Base-by-base conservation (phyloP, 2,113 vertebrate genomes). In the Psilopogon haemacephalus region DNA sequence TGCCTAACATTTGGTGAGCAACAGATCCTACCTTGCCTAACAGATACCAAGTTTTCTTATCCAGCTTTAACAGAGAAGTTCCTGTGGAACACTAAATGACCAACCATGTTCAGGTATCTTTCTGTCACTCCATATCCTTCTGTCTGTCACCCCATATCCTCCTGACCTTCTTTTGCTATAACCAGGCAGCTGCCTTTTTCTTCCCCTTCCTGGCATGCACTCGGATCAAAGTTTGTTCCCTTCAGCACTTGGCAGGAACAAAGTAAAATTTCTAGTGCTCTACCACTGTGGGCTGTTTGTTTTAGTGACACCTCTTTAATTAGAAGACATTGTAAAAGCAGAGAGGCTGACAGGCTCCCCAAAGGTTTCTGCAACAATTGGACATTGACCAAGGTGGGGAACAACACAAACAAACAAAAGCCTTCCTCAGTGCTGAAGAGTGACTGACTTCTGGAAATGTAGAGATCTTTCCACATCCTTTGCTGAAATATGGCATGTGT, bases 151-250 rank as follows among this genome's bases (percentile, higher is more conserved):
- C 56, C 40, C 44, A 23, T 19, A 23, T 74, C 38, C 70, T 90
- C 48, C 82, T 62, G 71, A 79, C 50, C 75, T 76, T 73, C 63
- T 60, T 82, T 44, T 32, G 55, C 55, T 71, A 0, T 2, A 84
- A 35, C 12, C 63, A 64, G 81, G 62, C 77, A 82, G 55, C 44
- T 71, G 86, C 58, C 48, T 77, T 58, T 44, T 74, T 54, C 54
- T 65, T 23, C 1, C 8, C 55, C 32, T 64, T 46, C 48, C 74
- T 82, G 67, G 48, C 55, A 71, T 17, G 27, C 38, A 86, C 50
- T 85, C 48, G 63, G 73, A 92, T 13, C 44, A 12, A 70, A 52
- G 74, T 73, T 84, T 94, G 85, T 70, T 59, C 76, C 78, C 35
- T 86, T 86, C 52, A 83, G 24, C 70, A 58, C 69, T 88, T 50